Percentiles rank a stretch among this genome's conserved stretches.
These are phyloP conservation scores for Lichenostomus cassidix DNA, from an alignment of 2,113 vertebrate genomes.

Conservation along the genomic window DNA sequence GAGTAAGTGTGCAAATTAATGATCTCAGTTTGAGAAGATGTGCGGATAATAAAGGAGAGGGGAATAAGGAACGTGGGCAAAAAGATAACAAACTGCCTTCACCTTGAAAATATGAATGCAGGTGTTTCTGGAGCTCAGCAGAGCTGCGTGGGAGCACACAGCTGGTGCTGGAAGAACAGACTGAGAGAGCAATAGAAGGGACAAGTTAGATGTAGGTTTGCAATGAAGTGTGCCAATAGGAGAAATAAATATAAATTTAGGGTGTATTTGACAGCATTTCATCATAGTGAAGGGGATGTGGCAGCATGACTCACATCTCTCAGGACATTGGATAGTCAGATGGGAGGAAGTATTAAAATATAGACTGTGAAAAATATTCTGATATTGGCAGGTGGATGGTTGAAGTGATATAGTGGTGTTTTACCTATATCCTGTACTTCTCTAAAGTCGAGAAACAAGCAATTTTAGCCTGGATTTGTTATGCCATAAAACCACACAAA, in stretches of 20 bases:
- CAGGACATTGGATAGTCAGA: background rate
- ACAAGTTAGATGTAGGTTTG: background rate
- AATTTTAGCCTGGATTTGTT: constrained; percentile 7
- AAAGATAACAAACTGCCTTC: background rate
- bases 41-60: background rate
- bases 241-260: background rate
- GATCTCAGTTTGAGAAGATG: background rate
- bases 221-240: background rate
- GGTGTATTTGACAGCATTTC: background rate
- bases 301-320: background rate
- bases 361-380: background rate
- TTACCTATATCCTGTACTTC: background rate
- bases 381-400: background rate
- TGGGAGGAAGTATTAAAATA: background rate
- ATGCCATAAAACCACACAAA: background rate
- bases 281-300: background rate
- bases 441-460: background rate
- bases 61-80: background rate
- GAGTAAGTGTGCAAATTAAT: constrained; percentile 36
- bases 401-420: background rate
- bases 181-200: background rate
- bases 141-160: background rate
- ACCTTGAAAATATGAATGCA: background rate
- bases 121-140: background rate
- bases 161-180: background rate